Evolutionary conservation across 2,797 vertebrate genomes (phyloP).

Genomic region (Arnoldichthys spilopterus): DNA sequence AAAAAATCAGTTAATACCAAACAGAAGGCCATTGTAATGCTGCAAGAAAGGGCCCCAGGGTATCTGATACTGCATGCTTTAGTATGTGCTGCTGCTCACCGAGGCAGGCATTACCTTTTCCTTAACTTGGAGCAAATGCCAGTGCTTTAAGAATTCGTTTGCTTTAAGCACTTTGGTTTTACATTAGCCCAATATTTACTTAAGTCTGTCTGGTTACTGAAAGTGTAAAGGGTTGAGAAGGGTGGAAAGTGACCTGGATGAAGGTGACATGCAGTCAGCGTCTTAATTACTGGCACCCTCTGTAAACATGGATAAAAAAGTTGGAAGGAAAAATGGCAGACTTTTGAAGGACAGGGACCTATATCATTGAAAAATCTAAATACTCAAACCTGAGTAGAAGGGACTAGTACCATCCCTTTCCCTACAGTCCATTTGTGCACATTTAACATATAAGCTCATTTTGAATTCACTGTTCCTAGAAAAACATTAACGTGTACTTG

Average conservation of each 20-base stretch:
- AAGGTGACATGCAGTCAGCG: background rate
- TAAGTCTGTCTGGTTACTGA: background rate
- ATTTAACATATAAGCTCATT: too few species aligned
- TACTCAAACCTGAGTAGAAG: too few species aligned
- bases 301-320: too few species aligned
- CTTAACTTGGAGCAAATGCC: background rate
- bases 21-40: conserved; percentile 31
- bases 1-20: conserved; percentile 34
- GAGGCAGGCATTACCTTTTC: background rate
- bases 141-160: background rate
- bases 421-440: too few species aligned
- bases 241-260: background rate
- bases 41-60: conserved; percentile 15
- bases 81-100: conserved; percentile 21
- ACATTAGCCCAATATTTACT: background rate
- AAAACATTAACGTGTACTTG: too few species aligned
- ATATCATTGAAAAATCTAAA: too few species aligned
- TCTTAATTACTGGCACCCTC: too few species aligned
- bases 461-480: too few species aligned
- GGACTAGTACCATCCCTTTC: too few species aligned
- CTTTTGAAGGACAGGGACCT: too few species aligned
- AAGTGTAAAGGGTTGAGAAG: background rate
- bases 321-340: too few species aligned
- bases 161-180: background rate
- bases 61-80: conserved; percentile 21